Evolutionary conservation across 2,797 vertebrate species (phyloP).

Genomic region (Sparus aurata): DNA sequence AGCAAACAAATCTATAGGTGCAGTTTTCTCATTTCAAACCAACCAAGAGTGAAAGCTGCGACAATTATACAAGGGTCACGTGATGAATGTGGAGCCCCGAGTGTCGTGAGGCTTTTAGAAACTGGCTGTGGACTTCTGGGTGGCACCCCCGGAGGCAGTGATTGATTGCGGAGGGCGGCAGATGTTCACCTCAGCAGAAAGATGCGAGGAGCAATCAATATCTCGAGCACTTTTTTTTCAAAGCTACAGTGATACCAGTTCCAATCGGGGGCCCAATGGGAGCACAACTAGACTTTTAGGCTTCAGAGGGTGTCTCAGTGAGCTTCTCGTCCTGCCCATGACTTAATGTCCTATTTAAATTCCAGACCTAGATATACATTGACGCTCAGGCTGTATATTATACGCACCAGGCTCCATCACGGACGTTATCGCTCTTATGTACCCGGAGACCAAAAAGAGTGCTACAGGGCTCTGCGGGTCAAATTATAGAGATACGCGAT

Average conservation of each 20-base stretch:
- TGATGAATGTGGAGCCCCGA: constrained; percentile 31
- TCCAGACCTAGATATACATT: constrained; percentile 46
- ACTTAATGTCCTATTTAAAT: constrained; percentile 61
- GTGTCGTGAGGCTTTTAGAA: constrained; percentile 49
- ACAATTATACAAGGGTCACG: background rate
- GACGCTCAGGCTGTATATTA: constrained; percentile 26
- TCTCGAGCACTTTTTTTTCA: constrained; percentile 19
- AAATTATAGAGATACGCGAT: constrained; percentile 59
- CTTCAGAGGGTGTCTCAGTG: constrained; percentile 3
- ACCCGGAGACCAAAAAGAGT: constrained; percentile 36
- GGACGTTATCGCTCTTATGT: constrained; percentile 24
- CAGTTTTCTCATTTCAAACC: constrained; percentile 9
- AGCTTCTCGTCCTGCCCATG: constrained; percentile 1
- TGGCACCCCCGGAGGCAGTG: constrained; percentile 65
- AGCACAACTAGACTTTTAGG: constrained; percentile 17
- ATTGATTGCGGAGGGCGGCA: constrained; percentile 70
- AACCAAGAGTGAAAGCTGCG: background rate
- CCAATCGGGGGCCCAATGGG: constrained; percentile 15
- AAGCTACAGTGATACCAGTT: constrained; percentile 37
- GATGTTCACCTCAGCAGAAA: constrained; percentile 81
- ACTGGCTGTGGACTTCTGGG: constrained; percentile 51
- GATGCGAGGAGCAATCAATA: constrained; percentile 53
- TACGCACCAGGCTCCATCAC: constrained; percentile 38
- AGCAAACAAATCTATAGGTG: constrained; percentile 13
- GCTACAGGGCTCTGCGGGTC: constrained; percentile 51